Evolutionary conservation across 2,888 invertebrate genomes (phyloP).

Genomic region (Eupeodes latifasciatus): DNA sequence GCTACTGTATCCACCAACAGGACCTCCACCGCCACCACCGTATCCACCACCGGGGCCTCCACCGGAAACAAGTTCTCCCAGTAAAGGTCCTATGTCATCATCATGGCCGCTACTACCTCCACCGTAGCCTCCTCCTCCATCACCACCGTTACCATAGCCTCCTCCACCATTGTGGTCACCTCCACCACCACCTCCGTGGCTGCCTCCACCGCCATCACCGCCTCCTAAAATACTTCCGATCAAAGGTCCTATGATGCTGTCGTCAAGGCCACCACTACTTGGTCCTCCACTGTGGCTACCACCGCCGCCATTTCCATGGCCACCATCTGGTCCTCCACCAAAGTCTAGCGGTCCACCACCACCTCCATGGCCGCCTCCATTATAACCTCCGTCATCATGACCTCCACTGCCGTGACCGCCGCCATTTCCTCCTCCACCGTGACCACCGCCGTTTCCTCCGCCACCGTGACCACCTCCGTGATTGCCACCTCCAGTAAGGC

Average conservation of each 20-base stretch:
- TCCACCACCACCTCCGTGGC: neutral
- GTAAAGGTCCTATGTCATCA: neutral
- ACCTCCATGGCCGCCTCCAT: slow-evolving; percentile 3
- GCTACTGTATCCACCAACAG: neutral
- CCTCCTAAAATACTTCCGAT: neutral
- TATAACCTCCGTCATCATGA: neutral
- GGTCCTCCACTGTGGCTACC: neutral
- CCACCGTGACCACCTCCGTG: neutral
- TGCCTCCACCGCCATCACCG: slow-evolving; percentile 2
- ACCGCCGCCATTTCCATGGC: neutral
- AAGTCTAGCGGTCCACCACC: slow-evolving; percentile 5
- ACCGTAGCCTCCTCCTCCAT: neutral
- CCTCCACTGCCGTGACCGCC: slow-evolving; percentile 1
- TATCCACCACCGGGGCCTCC: neutral
- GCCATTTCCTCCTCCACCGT: slow-evolving; percentile 14
- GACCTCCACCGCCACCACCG: neutral
- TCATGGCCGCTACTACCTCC: neutral
- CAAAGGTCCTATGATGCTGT: slow-evolving; percentile 11
- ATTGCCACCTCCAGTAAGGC: neutral
- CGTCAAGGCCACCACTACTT: slow-evolving; percentile 8
- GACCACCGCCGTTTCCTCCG: neutral
- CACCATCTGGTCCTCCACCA: neutral
- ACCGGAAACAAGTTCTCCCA: slow-evolving; percentile 28
- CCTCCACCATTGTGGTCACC: neutral
- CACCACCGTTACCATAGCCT: neutral